Percentiles rank a stretch among this genome's conserved stretches.
Evolutionary conservation across 2,113 vertebrate species (phyloP).

Genomic region (Irena cyanogastra): DNA sequence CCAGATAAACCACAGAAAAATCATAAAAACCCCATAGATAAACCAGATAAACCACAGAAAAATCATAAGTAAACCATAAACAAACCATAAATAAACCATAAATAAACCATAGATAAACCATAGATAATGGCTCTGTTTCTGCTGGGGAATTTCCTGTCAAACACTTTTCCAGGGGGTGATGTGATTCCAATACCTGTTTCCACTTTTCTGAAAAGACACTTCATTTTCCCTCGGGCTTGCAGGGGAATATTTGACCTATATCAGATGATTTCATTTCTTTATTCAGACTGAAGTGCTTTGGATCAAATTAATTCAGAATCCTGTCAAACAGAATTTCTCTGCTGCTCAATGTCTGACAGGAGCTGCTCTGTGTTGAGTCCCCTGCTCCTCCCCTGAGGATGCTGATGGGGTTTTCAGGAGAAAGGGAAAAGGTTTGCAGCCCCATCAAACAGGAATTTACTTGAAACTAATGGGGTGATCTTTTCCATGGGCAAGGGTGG

Average conservation of each 20-base stretch:
- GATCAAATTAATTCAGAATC: neutral
- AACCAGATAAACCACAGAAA: rapidly evolving
- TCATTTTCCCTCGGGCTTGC: neutral
- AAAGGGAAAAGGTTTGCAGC: neutral
- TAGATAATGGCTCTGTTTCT: neutral
- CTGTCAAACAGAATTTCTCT: neutral
- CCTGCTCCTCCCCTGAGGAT: neutral
- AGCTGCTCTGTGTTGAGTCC: neutral
- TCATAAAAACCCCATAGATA: rapidly evolving
- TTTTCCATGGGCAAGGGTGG: neutral
- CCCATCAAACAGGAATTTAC: neutral
- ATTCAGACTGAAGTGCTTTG: neutral
- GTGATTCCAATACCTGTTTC: neutral
- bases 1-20: neutral
- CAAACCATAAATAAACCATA: neutral
- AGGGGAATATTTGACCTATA: neutral
- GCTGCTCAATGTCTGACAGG: neutral
- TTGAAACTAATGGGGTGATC: neutral
- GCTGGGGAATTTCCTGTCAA: neutral
- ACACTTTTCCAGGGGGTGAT: neutral
- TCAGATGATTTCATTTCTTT: neutral
- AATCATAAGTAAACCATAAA: rapidly evolving
- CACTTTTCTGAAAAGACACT: neutral
- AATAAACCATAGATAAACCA: neutral
- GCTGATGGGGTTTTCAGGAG: neutral